phyloP scores from a whole-genome alignment of 2,797 vertebrate genomes.

The Epinephelus awoara region DNA sequence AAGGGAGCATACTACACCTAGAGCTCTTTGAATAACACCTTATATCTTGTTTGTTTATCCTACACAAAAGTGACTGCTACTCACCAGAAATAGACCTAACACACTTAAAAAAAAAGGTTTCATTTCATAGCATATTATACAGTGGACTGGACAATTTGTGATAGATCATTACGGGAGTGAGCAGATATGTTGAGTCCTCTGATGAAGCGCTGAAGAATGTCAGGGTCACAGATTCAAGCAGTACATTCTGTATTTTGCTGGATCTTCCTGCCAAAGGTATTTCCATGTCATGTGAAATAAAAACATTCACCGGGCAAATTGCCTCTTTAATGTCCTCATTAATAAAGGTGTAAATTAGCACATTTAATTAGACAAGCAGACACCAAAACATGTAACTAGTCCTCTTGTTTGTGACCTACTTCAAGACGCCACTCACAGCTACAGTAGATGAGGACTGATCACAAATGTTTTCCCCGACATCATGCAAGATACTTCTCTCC shows the following conservation, averaged over 20 bases:
- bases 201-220: no score
- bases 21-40: no score
- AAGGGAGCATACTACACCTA: no score
- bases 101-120: no score
- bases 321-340: not conserved
- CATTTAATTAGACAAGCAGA: not conserved
- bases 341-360: not conserved
- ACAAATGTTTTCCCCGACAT: slow-evolving; percentile 4
- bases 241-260: not conserved
- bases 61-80: no score
- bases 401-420: slow-evolving; percentile 29
- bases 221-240: no score
- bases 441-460: slow-evolving; percentile 17
- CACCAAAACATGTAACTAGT: not conserved
- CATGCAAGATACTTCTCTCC: slow-evolving; percentile 25
- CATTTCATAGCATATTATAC: no score
- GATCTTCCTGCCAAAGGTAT: slow-evolving; percentile 11
- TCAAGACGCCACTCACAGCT: slow-evolving; percentile 18
- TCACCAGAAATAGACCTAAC: no score
- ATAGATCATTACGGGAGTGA: no score
- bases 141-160: no score
- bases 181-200: no score
- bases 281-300: not conserved
- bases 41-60: no score
- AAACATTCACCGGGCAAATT: not conserved